Conservation (phyloP, 2,113 vertebrate genomes). For the Sinosuthora webbiana region DNA sequence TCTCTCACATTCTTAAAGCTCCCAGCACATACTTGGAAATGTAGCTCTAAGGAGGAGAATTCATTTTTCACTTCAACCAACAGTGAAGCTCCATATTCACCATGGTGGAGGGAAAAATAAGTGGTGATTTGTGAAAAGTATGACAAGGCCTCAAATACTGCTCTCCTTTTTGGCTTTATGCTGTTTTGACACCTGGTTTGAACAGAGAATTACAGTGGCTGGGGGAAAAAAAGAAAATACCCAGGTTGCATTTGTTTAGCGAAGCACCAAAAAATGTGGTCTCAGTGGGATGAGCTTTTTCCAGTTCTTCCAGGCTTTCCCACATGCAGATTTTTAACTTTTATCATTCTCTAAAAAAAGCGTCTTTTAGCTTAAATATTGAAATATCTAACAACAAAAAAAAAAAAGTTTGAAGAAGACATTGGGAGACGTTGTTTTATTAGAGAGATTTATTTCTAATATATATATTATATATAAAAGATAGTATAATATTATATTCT, state of each 20-base stretch:
- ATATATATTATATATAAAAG: too few relatives aligned
- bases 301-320: background rate
- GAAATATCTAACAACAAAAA: background rate
- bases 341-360: background rate
- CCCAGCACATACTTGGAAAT: background rate
- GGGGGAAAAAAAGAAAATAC: background rate
- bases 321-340: background rate
- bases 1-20: background rate
- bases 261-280: background rate
- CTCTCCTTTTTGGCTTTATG: background rate
- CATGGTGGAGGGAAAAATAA: background rate
- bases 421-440: background rate
- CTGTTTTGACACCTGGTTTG: background rate
- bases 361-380: background rate
- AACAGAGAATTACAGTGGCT: background rate
- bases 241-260: background rate
- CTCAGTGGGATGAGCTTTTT: background rate
- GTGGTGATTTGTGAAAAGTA: background rate
- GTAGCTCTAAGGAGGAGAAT: background rate
- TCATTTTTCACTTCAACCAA: background rate
- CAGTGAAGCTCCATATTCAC: background rate
- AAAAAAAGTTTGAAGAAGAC: background rate
- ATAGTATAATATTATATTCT: too few relatives aligned
- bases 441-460: background rate
- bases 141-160: background rate